Percentiles rank a stretch among this genome's conserved stretches.
phyloP scores from a whole-genome alignment of 2,797 vertebrate genomes.

The Gymnodraco acuticeps region DNA sequence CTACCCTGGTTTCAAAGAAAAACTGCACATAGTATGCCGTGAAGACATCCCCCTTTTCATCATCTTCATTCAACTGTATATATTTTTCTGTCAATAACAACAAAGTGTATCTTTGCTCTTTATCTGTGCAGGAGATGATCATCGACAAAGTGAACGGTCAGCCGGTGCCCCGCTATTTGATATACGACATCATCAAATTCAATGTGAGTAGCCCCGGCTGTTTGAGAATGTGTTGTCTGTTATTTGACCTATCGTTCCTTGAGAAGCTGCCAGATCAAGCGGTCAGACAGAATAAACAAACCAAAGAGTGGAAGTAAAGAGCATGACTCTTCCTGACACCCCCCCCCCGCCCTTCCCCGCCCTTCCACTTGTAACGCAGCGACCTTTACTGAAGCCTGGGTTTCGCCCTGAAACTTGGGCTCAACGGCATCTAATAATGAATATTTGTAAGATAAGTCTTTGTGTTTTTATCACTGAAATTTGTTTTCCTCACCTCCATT shows the following conservation, averaged over 20 bases:
- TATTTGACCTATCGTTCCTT: constrained; percentile 25
- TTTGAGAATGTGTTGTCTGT: constrained; percentile 22
- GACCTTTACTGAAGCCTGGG: constrained; percentile 25
- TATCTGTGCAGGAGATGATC: constrained; percentile 95
- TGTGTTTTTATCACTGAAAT: constrained; percentile 8
- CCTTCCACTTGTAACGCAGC: too few relatives aligned
- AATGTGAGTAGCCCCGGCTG: constrained; percentile 89
- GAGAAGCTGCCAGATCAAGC: constrained; percentile 16
- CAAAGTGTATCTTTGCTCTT: constrained; percentile 23
- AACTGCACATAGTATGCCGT: not conserved
- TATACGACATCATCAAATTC: constrained; percentile 99
- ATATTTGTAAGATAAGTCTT: constrained; percentile 26
- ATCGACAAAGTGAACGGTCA: constrained; percentile 98
- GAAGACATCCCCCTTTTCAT: constrained; percentile 3
- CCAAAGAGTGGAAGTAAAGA: not conserved
- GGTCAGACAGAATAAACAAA: too few relatives aligned
- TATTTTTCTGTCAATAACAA: not conserved
- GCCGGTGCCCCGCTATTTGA: constrained; percentile 96
- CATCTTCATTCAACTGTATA: not conserved
- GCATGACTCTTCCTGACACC: constrained; percentile 10
- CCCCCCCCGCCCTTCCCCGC: too few relatives aligned
- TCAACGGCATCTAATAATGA: constrained; percentile 16
- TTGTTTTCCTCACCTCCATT: not conserved
- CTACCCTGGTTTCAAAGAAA: constrained; percentile 16
- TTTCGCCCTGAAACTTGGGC: constrained; percentile 3